Base-by-base conservation (phyloP, 2,888 invertebrate genomes). In the Tuta absoluta region DNA sequence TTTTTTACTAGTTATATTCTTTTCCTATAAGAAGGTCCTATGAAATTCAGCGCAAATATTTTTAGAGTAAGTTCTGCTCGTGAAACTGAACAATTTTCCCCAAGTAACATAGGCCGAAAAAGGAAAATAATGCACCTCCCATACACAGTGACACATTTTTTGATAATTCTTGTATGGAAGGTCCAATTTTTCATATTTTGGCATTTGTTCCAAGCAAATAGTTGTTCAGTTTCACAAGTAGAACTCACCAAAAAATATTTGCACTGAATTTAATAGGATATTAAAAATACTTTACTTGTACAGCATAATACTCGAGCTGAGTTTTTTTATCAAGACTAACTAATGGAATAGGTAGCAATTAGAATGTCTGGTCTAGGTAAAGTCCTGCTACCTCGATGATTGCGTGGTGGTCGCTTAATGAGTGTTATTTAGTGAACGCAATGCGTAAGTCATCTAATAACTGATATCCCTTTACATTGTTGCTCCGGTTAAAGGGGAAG, bases 381-480 rank as follows among this genome's bases (percentile, higher is more conserved):
- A 62, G 62, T 62, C 62, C 62, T 14, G 62, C 41, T 62, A 62
- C 53, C 53, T 37, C 51, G 23, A 51, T 62, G 53, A 62, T 62
- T 62, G 51, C 37, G 62, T 53, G 53, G 53, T 51, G 62, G 23
- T 62, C 38, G 38, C 21, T 37, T 62, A 61, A 61, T 61, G 61
- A 49, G 49, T 17, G 61, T 61, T 61, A 33, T 61, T 61, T 61
- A 61, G 61, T 49, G 19, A 33, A 61, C 49, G 41, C 48, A 24
- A 23, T 49, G 45, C 53, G 62, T 38, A 64, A 64, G 41, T 38
- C 37, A 51, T 62, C 38, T 62, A 65, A 65, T 65, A 53, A 63
- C 51, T 58, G 58, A 23, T 28, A 63, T 59, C 59, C 58, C 23
- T 23, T 24, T 38, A 63, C 63, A 63, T 62, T 62, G 62, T 62